These are phyloP conservation scores for Bradypus variegatus DNA, from an alignment of 2,797 vertebrate species.

Conservation along the genomic window DNA sequence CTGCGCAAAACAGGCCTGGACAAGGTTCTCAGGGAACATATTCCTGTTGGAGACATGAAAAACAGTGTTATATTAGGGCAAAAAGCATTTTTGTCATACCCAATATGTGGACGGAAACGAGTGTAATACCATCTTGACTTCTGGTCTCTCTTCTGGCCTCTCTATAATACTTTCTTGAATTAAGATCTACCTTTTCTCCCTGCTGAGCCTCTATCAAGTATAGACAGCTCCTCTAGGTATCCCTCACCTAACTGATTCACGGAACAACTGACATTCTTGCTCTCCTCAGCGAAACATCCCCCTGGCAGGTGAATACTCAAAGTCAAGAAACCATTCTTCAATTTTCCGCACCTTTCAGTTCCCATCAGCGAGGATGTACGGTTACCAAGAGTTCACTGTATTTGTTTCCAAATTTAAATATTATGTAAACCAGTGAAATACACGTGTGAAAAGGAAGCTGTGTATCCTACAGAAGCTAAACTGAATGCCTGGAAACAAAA, in stretches of 20 bases:
- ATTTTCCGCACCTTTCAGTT: not conserved
- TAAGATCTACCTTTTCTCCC: not conserved
- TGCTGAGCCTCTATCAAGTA: not conserved
- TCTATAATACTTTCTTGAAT: not conserved
- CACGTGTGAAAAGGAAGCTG: not conserved
- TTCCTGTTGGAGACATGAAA: constrained; percentile 81
- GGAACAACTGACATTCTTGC: not conserved
- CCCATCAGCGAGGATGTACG: not conserved
- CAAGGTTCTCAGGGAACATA: constrained; percentile 98
- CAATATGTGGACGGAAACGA: not conserved
- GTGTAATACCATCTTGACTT: not conserved
- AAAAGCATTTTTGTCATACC: not conserved
- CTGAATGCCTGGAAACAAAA: not conserved
- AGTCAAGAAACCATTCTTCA: not conserved
- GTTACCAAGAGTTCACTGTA: not conserved
- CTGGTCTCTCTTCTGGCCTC: not conserved
- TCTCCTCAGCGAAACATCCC: not conserved
- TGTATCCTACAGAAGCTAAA: constrained; percentile 13
- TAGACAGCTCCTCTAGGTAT: not conserved
- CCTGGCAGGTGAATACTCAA: not conserved
- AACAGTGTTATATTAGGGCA: not conserved
- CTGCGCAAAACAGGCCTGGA: constrained; percentile 98
- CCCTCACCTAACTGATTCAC: not conserved
- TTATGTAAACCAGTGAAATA: not conserved
- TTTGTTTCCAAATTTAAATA: constrained; percentile 1